These are phyloP conservation scores for Pithys albifrons DNA, from an alignment of 2,113 vertebrate genomes.

Conservation along the genomic window DNA sequence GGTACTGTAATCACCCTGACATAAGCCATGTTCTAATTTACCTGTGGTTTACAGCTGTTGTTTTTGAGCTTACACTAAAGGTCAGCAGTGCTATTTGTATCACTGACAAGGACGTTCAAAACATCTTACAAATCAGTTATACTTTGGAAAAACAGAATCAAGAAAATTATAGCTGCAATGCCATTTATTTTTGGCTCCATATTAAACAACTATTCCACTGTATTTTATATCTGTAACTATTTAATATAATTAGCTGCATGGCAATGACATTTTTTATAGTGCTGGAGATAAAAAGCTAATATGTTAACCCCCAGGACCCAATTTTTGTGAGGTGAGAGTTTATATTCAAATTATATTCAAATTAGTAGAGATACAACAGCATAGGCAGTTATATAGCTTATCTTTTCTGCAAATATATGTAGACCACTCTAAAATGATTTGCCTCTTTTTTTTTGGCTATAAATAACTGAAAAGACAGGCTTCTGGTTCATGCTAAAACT, in stretches of 20 bases:
- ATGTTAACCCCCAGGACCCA: slow-evolving; percentile 53
- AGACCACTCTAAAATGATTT: slow-evolving; percentile 25
- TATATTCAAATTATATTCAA: slow-evolving; percentile 65
- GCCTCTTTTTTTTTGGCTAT: neutral
- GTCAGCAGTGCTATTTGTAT: slow-evolving; percentile 15
- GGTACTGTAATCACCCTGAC: neutral
- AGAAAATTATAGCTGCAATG: neutral
- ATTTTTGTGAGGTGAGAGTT: slow-evolving; percentile 49
- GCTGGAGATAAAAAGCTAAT: slow-evolving; percentile 47
- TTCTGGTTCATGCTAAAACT: slow-evolving; percentile 12
- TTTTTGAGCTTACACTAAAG: slow-evolving; percentile 29
- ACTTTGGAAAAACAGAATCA: slow-evolving; percentile 20
- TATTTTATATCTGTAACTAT: slow-evolving; percentile 49
- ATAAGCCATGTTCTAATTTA: slow-evolving; percentile 48
- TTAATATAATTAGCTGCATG: slow-evolving; percentile 56
- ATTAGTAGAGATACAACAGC: slow-evolving; percentile 39
- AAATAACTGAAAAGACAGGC: slow-evolving; percentile 9
- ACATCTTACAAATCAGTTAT: neutral
- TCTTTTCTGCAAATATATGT: slow-evolving; percentile 38
- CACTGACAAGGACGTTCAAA: neutral
- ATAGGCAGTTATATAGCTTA: slow-evolving; percentile 24
- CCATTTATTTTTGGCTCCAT: slow-evolving; percentile 49
- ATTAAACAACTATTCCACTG: slow-evolving; percentile 33
- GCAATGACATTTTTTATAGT: slow-evolving; percentile 46
- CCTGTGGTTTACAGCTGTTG: slow-evolving; percentile 51